Conservation (phyloP, 1,140 invertebrate genomes). For the Tyrophagus putrescentiae region DNA sequence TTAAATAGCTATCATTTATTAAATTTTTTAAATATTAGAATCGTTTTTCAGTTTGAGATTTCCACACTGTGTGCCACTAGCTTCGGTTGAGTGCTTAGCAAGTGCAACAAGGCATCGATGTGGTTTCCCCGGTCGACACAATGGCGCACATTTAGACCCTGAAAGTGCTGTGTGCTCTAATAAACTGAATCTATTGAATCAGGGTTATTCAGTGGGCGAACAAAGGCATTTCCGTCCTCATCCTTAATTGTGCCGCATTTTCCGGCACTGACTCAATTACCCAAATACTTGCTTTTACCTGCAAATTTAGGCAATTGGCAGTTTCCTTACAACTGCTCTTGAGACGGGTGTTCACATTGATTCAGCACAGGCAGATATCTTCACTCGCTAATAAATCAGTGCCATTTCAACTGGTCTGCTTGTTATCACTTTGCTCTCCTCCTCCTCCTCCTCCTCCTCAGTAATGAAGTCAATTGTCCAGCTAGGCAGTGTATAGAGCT, state of each 20-base stretch:
- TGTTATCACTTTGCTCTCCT: neutral
- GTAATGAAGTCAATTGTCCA: conserved; percentile 12
- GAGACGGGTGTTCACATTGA: neutral
- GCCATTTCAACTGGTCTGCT: too few species aligned
- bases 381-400: neutral
- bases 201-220: too few species aligned
- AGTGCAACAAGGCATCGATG: too few species aligned
- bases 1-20: neutral
- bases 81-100: too few species aligned
- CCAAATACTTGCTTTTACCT: neutral
- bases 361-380: neutral
- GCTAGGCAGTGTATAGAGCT: neutral
- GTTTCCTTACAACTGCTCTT: neutral
- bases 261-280: neutral
- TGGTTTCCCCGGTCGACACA: too few species aligned
- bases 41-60: neutral
- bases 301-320: neutral
- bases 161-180: too few species aligned
- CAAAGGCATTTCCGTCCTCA: too few species aligned
- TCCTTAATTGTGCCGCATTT: too few species aligned
- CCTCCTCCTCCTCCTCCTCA: too few species aligned
- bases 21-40: neutral
- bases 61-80: neutral
- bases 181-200: too few species aligned
- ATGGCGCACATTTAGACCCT: too few species aligned